phyloP scores from a whole-genome alignment of 2,113 vertebrate genomes.

The Scopus umbretta region DNA sequence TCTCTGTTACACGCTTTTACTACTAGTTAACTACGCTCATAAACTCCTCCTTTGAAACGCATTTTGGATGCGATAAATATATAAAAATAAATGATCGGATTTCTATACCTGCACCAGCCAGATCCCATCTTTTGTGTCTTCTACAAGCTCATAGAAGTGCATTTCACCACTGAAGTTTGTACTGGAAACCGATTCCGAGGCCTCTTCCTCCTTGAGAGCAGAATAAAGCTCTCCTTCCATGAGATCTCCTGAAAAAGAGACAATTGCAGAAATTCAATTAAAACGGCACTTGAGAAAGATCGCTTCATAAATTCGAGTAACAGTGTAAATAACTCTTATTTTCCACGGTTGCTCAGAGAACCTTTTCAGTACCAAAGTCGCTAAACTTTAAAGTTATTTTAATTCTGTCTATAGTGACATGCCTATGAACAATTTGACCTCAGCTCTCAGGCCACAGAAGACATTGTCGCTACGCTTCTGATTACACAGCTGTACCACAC shows the following conservation, averaged over 20 bases:
- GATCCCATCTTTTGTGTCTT: constrained; percentile 98
- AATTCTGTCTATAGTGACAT: neutral
- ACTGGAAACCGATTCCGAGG: constrained; percentile 83
- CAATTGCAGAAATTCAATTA: neutral
- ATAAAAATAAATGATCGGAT: neutral
- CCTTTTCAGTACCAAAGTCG: neutral
- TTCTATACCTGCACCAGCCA: constrained; percentile 94
- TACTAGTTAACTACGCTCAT: neutral
- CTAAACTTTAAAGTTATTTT: neutral
- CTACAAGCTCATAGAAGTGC: constrained; percentile 97
- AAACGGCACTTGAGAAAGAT: neutral
- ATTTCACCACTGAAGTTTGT: constrained; percentile 96
- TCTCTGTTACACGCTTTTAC: neutral
- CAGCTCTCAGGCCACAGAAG: neutral
- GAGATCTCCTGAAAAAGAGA: constrained; percentile 80
- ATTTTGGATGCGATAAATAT: neutral
- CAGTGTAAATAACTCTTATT: neutral
- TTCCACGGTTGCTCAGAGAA: neutral
- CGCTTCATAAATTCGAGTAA: neutral
- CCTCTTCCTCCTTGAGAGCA: constrained; percentile 92
- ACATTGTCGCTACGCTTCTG: neutral
- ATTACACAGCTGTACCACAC: neutral
- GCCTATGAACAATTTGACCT: neutral
- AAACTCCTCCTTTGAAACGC: neutral
- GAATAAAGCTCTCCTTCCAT: constrained; percentile 98